Conservation (phyloP, 1,140 invertebrate genomes). For the Nephila pilipes region DNA sequence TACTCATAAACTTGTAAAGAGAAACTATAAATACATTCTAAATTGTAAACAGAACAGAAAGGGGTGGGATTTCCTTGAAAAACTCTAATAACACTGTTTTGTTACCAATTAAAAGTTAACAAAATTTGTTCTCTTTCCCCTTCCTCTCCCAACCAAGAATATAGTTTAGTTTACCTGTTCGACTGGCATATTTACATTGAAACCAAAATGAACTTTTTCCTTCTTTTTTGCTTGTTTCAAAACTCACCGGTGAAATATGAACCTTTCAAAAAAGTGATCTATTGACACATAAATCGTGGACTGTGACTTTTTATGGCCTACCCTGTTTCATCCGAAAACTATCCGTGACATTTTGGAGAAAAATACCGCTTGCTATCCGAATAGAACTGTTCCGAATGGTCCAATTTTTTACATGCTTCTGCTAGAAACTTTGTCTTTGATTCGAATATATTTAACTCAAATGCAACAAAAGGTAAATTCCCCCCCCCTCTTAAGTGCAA, state of each 20-base stretch:
- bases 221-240: not conserved
- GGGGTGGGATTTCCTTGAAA: too few species aligned
- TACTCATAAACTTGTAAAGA: too few species aligned
- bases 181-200: too few species aligned
- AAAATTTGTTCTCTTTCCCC: too few species aligned
- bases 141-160: too few species aligned
- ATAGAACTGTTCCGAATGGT: not conserved
- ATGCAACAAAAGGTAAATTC: not conserved
- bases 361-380: not conserved
- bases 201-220: not conserved
- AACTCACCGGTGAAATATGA: not conserved
- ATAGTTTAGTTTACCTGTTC: too few species aligned
- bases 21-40: too few species aligned
- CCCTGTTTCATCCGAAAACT: slow-evolving; percentile 4
- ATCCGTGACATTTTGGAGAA: not conserved
- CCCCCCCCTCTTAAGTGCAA: not conserved
- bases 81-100: too few species aligned
- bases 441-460: not conserved
- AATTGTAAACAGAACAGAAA: too few species aligned
- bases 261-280: slow-evolving; percentile 27
- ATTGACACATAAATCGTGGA: slow-evolving; percentile 35
- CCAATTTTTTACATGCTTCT: not conserved
- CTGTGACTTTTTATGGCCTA: slow-evolving; percentile 6
- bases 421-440: not conserved
- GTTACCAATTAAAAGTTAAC: too few species aligned